A percentile compares a stretch with the other conserved stretches of the same genome.
Conservation (phyloP, 2,113 vertebrate genomes). For the Myrmecobius fasciatus region DNA sequence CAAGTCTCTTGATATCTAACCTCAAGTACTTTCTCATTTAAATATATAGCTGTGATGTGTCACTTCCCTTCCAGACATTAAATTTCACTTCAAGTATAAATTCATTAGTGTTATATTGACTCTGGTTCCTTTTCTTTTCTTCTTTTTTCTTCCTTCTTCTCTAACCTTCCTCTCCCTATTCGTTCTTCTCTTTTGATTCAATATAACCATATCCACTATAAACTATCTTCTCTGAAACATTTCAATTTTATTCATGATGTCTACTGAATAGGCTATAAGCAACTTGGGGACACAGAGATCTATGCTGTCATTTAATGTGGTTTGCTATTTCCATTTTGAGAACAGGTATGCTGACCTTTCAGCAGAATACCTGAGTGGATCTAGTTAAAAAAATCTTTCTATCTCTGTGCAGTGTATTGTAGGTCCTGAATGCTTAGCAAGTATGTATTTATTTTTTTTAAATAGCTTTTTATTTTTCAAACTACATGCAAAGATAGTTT, state of each 20-base stretch:
- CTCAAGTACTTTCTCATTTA: not conserved
- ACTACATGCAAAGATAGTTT: too few relatives aligned
- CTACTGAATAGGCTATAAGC: not conserved
- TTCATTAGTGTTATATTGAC: not conserved
- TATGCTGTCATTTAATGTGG: not conserved
- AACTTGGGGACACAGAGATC: not conserved
- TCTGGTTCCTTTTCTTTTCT: not conserved
- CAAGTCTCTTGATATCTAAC: not conserved
- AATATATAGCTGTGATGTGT: not conserved
- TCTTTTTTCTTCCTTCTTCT: not conserved
- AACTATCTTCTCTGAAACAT: not conserved
- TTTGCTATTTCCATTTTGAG: conserved; percentile 31
- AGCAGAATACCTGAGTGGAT: not conserved
- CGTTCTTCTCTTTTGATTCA: not conserved
- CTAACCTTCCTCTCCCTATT: not conserved
- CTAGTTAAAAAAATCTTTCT: not conserved
- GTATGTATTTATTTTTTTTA: not conserved
- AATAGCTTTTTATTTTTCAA: too few relatives aligned
- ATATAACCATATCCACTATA: not conserved
- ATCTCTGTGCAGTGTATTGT: not conserved
- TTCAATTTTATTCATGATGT: not conserved
- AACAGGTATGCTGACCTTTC: conserved; percentile 49
- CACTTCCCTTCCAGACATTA: not conserved
- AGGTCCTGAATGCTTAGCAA: not conserved
- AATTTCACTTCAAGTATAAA: not conserved